phyloP scores from a whole-genome alignment of 2,888 invertebrate genomes.

The Tillus elongatus region DNA sequence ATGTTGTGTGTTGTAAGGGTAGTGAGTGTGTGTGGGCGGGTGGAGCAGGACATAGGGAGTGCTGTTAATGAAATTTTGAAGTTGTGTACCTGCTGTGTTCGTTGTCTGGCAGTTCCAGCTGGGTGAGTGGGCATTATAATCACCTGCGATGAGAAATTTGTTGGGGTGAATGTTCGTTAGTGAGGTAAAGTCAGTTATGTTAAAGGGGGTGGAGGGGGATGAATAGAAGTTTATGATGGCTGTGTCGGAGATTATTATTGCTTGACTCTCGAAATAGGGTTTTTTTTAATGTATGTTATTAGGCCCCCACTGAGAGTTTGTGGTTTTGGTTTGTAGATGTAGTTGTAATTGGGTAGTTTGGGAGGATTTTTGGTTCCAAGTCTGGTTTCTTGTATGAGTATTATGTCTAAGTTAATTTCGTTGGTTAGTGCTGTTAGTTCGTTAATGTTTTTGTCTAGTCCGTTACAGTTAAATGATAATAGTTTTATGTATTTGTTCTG shows the following conservation, averaged over 20 bases:
- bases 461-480: conserved; percentile 6
- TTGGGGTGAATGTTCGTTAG: no score
- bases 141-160: no score
- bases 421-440: conserved; percentile 7
- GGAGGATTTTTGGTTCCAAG: conserved; percentile 4
- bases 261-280: no score
- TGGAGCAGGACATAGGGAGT: background rate
- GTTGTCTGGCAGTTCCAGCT: conserved; percentile 5
- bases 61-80: conserved; percentile 3
- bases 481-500: background rate
- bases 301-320: background rate
- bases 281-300: conserved; percentile 1
- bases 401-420: conserved; percentile 6
- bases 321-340: conserved; percentile 6
- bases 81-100: background rate
- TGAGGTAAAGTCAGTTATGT: no score
- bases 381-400: conserved; percentile 8
- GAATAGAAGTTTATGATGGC: no score
- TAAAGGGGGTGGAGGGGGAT: no score
- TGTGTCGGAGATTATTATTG: no score
- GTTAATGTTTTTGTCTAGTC: conserved; percentile 6
- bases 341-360: conserved; percentile 7
- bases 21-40: conserved; percentile 5
- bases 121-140: background rate
- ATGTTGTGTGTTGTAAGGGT: background rate